Conservation (phyloP, 2,797 vertebrate species). For the Pachyuromys duprasi region DNA sequence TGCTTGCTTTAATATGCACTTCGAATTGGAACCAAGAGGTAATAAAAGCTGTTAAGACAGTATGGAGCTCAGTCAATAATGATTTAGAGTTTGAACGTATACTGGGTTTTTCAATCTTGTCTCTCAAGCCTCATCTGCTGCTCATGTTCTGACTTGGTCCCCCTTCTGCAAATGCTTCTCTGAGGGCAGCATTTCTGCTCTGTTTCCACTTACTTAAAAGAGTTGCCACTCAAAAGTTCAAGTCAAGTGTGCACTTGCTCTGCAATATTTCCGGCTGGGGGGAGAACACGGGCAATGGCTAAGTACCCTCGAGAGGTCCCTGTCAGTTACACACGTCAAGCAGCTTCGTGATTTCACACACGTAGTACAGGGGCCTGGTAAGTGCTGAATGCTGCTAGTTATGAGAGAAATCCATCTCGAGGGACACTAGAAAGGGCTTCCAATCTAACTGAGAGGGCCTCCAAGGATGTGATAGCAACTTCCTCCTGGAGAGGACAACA, state of each 20-base stretch:
- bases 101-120: conserved; percentile 82
- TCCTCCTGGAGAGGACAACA: conserved; percentile 54
- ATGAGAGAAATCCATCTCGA: conserved; percentile 17
- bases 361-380: conserved; percentile 21
- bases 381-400: conserved; percentile 62
- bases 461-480: not conserved
- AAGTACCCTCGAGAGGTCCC: conserved; percentile 67
- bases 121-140: conserved; percentile 89
- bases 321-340: conserved; percentile 17
- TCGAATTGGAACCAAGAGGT: conserved; percentile 81
- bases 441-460: conserved; percentile 32
- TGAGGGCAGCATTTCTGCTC: conserved; percentile 68
- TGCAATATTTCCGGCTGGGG: conserved; percentile 66
- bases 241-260: conserved; percentile 76
- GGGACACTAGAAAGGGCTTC: not conserved
- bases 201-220: conserved; percentile 77
- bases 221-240: conserved; percentile 79
- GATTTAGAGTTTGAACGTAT: conserved; percentile 81
- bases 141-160: conserved; percentile 83
- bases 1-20: conserved; percentile 78
- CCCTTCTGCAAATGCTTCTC: conserved; percentile 78
- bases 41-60: conserved; percentile 83
- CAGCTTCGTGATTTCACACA: not conserved
- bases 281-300: conserved; percentile 71
- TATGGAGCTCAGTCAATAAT: conserved; percentile 86